Conservation (phyloP, 2,113 vertebrate genomes). For the Callorhinus ursinus region DNA sequence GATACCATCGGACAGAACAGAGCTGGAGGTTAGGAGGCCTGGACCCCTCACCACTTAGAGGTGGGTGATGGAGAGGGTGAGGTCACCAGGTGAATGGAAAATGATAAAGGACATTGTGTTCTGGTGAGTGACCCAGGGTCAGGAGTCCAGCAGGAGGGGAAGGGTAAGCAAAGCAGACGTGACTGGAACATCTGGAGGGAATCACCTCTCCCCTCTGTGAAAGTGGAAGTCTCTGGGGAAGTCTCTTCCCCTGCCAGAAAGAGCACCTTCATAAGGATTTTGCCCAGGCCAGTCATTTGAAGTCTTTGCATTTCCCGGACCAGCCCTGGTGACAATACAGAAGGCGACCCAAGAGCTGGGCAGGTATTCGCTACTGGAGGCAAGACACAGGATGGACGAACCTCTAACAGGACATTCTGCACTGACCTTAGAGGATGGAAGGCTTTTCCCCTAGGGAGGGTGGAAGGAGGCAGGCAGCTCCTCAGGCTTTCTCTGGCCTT, state of each 20-base stretch:
- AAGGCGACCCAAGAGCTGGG: background rate
- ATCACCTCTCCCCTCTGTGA: background rate
- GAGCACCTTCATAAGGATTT: background rate
- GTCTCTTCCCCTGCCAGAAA: background rate
- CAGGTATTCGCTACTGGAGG: background rate
- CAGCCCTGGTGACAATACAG: background rate
- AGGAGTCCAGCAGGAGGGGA: background rate
- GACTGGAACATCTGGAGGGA: background rate
- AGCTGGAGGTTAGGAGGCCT: background rate
- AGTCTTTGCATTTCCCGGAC: background rate
- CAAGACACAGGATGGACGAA: background rate
- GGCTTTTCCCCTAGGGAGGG: background rate
- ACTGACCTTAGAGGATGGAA: background rate
- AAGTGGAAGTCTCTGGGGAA: background rate
- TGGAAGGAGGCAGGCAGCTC: background rate
- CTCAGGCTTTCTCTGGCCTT: background rate
- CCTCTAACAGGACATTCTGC: fast-evolving
- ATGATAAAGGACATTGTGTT: background rate
- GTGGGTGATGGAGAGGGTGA: background rate
- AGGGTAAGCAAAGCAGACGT: background rate
- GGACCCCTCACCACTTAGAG: background rate
- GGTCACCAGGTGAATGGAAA: background rate
- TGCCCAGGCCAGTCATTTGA: background rate
- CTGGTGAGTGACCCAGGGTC: background rate
- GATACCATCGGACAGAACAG: too few species aligned